A percentile compares a stretch with the other conserved stretches of the same genome.
These are phyloP conservation scores for Puntigrus tetrazona DNA, from an alignment of 2,113 vertebrate genomes.

Conservation along the genomic window DNA sequence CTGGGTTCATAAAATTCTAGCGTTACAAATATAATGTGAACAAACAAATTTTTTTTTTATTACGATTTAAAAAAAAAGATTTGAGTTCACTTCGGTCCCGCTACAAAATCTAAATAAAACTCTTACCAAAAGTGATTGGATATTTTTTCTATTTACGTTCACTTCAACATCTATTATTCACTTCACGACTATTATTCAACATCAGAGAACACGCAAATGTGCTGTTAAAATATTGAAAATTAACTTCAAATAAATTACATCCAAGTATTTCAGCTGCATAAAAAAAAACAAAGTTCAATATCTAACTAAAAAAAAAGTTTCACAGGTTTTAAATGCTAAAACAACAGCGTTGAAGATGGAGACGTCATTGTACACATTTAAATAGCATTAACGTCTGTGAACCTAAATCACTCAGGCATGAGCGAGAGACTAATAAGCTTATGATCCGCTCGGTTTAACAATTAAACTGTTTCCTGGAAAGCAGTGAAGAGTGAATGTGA, in stretches of 20 bases:
- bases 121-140: not conserved
- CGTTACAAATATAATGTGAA: not conserved
- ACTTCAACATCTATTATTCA: too few relatives aligned
- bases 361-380: not conserved
- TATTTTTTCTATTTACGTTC: not conserved
- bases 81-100: not conserved
- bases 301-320: not conserved
- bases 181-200: not conserved
- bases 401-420: not conserved
- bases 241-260: not conserved
- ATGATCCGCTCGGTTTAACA: not conserved
- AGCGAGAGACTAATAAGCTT: not conserved
- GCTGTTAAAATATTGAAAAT: not conserved
- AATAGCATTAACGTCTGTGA: not conserved
- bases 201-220: not conserved
- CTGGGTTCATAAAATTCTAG: not conserved
- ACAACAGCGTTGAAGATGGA: not conserved
- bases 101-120: not conserved
- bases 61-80: not conserved
- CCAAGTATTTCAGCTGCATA: not conserved
- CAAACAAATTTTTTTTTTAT: not conserved
- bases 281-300: not conserved
- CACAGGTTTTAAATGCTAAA: not conserved
- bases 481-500: not conserved
- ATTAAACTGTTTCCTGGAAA: not conserved